Evolutionary conservation across 2,888 invertebrate genomes (phyloP).

Genomic region (Kryphioiulus occultus): DNA sequence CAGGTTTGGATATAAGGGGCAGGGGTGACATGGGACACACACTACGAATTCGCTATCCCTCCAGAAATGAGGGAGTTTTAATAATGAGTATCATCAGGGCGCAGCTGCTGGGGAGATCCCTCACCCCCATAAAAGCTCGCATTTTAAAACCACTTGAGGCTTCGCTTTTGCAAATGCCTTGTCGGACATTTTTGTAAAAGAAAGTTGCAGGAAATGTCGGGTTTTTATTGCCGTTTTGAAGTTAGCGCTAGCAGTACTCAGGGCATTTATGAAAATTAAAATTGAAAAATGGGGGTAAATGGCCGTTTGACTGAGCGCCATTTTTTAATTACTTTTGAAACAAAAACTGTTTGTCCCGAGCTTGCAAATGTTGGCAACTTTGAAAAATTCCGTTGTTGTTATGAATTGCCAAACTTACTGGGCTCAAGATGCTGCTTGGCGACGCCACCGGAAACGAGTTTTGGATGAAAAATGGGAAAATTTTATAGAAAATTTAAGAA

Average conservation of each 20-base stretch:
- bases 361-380: neutral
- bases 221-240: slow-evolving; percentile 27
- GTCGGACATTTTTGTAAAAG: slow-evolving; percentile 18
- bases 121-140: slow-evolving; percentile 31
- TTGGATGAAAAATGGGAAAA: neutral
- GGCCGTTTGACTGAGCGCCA: slow-evolving; percentile 3
- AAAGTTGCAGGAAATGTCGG: slow-evolving; percentile 31
- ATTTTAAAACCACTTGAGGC: slow-evolving; percentile 35
- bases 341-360: neutral
- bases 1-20: neutral
- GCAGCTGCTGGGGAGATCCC: slow-evolving; percentile 31
- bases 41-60: neutral
- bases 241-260: neutral
- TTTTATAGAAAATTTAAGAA: too few species aligned
- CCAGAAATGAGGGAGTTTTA: slow-evolving; percentile 13
- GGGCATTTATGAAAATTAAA: slow-evolving; percentile 14
- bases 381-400: neutral
- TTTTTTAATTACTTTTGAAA: slow-evolving; percentile 3
- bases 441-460: neutral
- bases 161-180: slow-evolving; percentile 6
- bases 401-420: neutral
- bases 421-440: neutral
- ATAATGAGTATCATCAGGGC: slow-evolving; percentile 31
- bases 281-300: slow-evolving; percentile 26
- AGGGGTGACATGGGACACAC: slow-evolving; percentile 17